Base-by-base conservation (phyloP, 2,113 vertebrate genomes). In the Gadus chalcogrammus region DNA sequence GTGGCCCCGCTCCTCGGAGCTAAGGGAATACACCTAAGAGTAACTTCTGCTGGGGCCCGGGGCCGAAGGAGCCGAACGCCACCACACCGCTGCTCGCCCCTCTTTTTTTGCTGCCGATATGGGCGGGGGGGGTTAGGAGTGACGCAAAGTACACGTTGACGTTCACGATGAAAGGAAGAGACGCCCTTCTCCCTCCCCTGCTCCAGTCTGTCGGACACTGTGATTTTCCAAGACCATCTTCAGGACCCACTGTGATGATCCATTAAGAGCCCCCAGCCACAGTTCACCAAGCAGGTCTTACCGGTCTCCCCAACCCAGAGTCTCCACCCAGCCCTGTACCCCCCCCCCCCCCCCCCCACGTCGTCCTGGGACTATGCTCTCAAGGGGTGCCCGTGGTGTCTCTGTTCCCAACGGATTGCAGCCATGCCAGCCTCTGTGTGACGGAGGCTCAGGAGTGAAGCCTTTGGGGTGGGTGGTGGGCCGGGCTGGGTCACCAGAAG, bases 181-280 rank as follows among this genome's bases (percentile, higher is more conserved):
- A 13, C 48, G 56, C 78, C 75, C 73, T 78, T 78, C 68, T 61
- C 73, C 70, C 75, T 80, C 74, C 74, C 69, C 76, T 27, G 64
- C 67, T 71, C 67, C 70, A 52, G 55, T 73, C 70, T 68, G 71
- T 79, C 87, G 76, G 88, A 90, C 91, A 93, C 92, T 93, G 91
- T 92, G 92, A 93, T 87, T 13, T 13, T 24, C 1, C 81, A 89
- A 87, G 83, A 84, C 86, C 84, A 72, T 76, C 53, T 89, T 88
- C 85, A 79, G 84, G 85, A 91, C 93, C 94, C 94, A 95, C 94
- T 96, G 95, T 98, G 97, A 96, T 82, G 75, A 84, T 80, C 86
- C 88, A 87, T 89, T 90, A 88, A 87, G 67, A 82, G 76, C 80
- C 64, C 31, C 12, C 65, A 70, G 68, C 70, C 62, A 68, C 31